Conservation (phyloP, 1,140 invertebrate species). For the Zaprionus gabonicus region DNA sequence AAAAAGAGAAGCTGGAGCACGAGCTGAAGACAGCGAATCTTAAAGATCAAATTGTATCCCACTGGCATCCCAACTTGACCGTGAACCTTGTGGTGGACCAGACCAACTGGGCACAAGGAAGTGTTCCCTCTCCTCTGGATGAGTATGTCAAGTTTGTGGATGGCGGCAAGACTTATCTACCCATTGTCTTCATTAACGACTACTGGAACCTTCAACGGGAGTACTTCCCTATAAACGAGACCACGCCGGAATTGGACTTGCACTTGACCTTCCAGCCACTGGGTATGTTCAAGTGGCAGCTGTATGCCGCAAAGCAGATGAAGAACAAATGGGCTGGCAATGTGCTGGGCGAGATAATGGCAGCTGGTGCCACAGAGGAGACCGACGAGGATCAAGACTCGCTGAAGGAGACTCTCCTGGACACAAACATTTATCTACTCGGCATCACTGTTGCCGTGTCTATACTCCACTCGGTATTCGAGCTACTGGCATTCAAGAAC, state of each 20-base stretch:
- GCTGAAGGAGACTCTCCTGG: slow-evolving; percentile 97
- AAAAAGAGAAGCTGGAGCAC: slow-evolving; percentile 91
- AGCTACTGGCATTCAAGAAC: slow-evolving; percentile 99
- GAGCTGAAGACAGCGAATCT: slow-evolving; percentile 92
- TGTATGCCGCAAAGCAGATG: slow-evolving; percentile 98
- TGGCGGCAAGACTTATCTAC: slow-evolving; percentile 93
- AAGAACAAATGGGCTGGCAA: slow-evolving; percentile 90
- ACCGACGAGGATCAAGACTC: slow-evolving; percentile 97
- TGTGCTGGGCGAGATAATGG: slow-evolving; percentile 85
- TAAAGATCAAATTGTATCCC: slow-evolving; percentile 95
- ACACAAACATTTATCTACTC: slow-evolving; percentile 98
- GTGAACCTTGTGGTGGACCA: slow-evolving; percentile 97
- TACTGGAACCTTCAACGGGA: slow-evolving; percentile 99
- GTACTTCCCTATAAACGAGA: slow-evolving; percentile 97
- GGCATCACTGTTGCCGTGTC: slow-evolving; percentile 96
- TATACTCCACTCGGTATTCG: slow-evolving; percentile 98
- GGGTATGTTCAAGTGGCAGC: slow-evolving; percentile 98
- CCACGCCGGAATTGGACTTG: slow-evolving; percentile 89
- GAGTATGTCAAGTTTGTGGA: slow-evolving; percentile 96
- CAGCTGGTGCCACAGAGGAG: slow-evolving; percentile 66
- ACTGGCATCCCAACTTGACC: slow-evolving; percentile 99
- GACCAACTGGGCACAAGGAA: slow-evolving; percentile 95
- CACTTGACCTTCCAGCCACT: slow-evolving; percentile 96
- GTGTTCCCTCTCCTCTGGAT: slow-evolving; percentile 95
- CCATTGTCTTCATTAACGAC: slow-evolving; percentile 98